Evolutionary conservation across 92 coral and sea anemone genomes (phyloP).

Genomic region (Anthopleura xanthogrammica): DNA sequence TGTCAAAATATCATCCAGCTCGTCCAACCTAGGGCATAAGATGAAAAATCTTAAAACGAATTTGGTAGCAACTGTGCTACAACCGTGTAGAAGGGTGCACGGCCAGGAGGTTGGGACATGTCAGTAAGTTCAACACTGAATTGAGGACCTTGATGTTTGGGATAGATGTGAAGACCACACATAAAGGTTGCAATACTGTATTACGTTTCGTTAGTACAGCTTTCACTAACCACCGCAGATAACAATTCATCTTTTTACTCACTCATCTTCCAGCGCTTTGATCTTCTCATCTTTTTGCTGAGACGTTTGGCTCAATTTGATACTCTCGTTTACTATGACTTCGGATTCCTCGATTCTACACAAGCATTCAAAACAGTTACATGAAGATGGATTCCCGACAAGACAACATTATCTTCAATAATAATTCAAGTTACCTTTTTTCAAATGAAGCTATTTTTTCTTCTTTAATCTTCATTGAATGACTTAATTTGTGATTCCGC

Average conservation of each 20-base stretch:
- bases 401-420: no score
- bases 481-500: slow-evolving; percentile 67
- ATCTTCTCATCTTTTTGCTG: slow-evolving; percentile 86
- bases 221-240: not conserved
- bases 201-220: not conserved
- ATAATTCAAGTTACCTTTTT: slow-evolving; percentile 50
- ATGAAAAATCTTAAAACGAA: not conserved
- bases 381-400: not conserved
- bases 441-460: slow-evolving; percentile 71
- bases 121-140: no score
- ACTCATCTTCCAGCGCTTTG: slow-evolving; percentile 71
- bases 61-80: no score
- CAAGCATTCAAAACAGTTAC: not conserved
- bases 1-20: slow-evolving; percentile 58
- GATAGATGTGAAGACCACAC: no score
- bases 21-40: slow-evolving; percentile 53
- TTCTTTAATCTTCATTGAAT: slow-evolving; percentile 78
- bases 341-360: slow-evolving; percentile 70
- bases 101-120: no score
- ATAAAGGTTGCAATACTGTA: no score
- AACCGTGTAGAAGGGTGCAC: no score
- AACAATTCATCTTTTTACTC: slow-evolving; percentile 14
- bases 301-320: slow-evolving; percentile 70
- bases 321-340: slow-evolving; percentile 54
- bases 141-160: no score